Evolutionary conservation across 2,113 vertebrate genomes (phyloP), one percentile per base, ranked within the genome.

Genomic region (Rhizomys pruinosus): DNA sequence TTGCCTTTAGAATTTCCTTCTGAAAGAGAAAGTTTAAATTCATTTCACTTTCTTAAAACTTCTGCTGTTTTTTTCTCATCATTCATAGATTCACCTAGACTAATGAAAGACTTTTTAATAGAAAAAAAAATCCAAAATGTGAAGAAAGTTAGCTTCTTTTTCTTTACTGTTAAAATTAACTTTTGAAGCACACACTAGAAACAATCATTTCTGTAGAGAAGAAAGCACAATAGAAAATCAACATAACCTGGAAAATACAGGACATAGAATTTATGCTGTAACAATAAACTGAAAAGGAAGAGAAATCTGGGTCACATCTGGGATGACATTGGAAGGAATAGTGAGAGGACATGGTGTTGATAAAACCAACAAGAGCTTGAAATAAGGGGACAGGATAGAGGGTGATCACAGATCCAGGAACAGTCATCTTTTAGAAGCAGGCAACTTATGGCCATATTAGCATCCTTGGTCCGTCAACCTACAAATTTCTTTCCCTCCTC

Each of bases 61-160:
- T 89, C 37, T 11, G 20, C 57, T 87, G 15, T 92, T 90, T n/a
- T 91, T 16, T 76, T 77, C 16, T 92, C 11, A 34, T 95, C 32
- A 57, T 44, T 79, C 25, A 90, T 78, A 90, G 29, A 69, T 57
- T 87, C 34, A n/a, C 29, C 52, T 89, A 89, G 69, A 39, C 5
- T 68, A 34, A 55, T 52, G 69, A 89, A 89, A 77, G 19, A 39
- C 5, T 29, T 84, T 73, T 71, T 47, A 42, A 52, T 27, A 63
- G 44, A 57, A 47, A 73, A 73, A n/a, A 69, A 29, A 82, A 72
- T 78, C 4, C 39, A 77, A 57, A 89, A 52, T 73, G 47, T 7
- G 57, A 80, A 88, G n/a, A 84, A 78, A 93, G 34, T 59, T 37
- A 96, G 11, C 12, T 0, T 91, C 81, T 86, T 5, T 10, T 64